Base-by-base conservation (phyloP, 2,113 vertebrate genomes). In the Diadophis punctatus region DNA sequence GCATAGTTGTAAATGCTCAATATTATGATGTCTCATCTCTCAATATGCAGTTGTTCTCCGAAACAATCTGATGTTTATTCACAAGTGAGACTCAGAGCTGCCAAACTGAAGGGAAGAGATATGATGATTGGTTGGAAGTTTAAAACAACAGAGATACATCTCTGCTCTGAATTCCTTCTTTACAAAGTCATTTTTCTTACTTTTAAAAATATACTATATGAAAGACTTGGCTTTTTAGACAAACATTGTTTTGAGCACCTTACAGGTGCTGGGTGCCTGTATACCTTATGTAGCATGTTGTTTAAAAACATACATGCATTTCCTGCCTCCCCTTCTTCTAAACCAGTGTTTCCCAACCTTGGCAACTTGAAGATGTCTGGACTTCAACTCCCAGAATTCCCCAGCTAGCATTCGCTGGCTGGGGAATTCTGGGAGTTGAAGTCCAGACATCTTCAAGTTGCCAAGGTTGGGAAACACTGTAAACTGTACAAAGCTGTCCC, bases 271-370 rank as follows among this genome's bases (percentile, higher is more conserved):
- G 55, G 48, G 93, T 90, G 86, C 90, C 95, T 94, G 4, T 43
- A 94, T 90, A 48, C 95, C 93, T 96, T 96, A 96, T 92, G 60
- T 95, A 91, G 23, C 88, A 92, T 53, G 56, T 88, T 85, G 91
- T 86, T 27, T 87, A 63, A 55, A 51, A 95, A 53, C 18, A 43
- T 80, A 22, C 34, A 10, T 80, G 74, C 34, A 80, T 80, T 80
- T 80, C 18, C 18, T 27, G 2, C 18, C 5, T 46, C 34, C 1
- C 34, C 18, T 80, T 43, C 34, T 80, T 80, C 74, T 43, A 43
- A 80, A n/a, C n/a, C n/a, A n/a, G n/a, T n/a, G n/a, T n/a, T n/a
- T n/a, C n/a, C n/a, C n/a, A n/a, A n/a, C n/a, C n/a, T n/a, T n/a
- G n/a, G n/a, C n/a, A n/a, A n/a, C n/a, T n/a, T n/a, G n/a, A n/a